Evolutionary conservation across 1,140 invertebrate genomes (phyloP).

Genomic region (Andricus grossulariae): DNA sequence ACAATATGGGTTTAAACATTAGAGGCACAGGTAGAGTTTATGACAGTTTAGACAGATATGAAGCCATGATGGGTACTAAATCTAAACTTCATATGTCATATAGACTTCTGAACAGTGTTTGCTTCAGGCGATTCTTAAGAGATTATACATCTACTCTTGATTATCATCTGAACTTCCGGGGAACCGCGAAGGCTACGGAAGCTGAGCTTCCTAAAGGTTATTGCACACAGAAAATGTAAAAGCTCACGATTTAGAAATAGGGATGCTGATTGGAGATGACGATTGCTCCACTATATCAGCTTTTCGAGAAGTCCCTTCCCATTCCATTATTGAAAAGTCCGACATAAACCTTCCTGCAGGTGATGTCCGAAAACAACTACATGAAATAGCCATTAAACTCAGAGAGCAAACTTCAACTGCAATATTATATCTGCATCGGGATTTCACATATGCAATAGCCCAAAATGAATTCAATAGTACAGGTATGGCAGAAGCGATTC

Average conservation of each 20-base stretch:
- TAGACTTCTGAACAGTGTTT: conserved; percentile 10
- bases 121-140: not conserved
- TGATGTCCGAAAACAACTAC: conserved; percentile 38
- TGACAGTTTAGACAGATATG: conserved; percentile 27
- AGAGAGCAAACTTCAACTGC: conserved; percentile 39
- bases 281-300: conserved; percentile 40
- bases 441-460: conserved; percentile 45
- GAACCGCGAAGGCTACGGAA: conserved; percentile 43
- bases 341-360: conserved; percentile 39
- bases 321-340: conserved; percentile 37
- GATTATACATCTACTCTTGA: not conserved
- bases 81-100: not conserved
- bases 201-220: conserved; percentile 29
- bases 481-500: conserved; percentile 35
- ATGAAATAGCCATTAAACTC: conserved; percentile 37
- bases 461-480: conserved; percentile 45
- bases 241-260: conserved; percentile 31
- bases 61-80: conserved; percentile 6
- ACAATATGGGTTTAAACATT: too few species aligned
- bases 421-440: conserved; percentile 40
- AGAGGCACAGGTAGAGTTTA: too few species aligned
- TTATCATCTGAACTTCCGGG: conserved; percentile 21
- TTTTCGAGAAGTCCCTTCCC: conserved; percentile 13
- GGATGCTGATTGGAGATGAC: conserved; percentile 39
- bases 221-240: conserved; percentile 35